phyloP scores from a whole-genome alignment of 2,888 invertebrate genomes.

The Parnassius mnemosyne region DNA sequence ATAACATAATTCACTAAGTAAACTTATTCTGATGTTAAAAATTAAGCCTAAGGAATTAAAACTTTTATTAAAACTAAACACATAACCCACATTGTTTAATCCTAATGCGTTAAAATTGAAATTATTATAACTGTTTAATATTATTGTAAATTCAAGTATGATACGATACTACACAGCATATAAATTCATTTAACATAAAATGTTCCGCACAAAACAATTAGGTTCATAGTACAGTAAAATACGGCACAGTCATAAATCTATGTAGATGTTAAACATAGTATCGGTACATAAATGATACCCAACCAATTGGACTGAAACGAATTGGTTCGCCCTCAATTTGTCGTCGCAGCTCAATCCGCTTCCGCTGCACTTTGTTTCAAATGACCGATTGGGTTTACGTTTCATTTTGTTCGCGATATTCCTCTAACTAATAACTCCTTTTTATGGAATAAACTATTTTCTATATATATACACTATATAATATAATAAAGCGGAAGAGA shows the following conservation, averaged over 20 bases:
- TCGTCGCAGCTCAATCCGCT: slow-evolving; percentile 60
- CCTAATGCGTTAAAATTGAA: too few species aligned
- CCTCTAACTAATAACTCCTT: slow-evolving; percentile 21
- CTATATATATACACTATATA: too few species aligned
- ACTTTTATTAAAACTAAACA: too few species aligned
- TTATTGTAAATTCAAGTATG: too few species aligned
- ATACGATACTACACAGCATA: too few species aligned
- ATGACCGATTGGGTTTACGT: slow-evolving; percentile 43
- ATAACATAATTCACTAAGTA: too few species aligned
- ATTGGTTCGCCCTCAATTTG: slow-evolving; percentile 78
- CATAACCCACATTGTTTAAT: too few species aligned
- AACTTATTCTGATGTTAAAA: too few species aligned
- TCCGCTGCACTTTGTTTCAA: slow-evolving; percentile 70
- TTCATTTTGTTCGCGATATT: slow-evolving; percentile 38
- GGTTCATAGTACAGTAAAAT: slow-evolving; percentile 5
- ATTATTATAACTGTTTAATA: too few species aligned
- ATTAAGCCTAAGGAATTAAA: too few species aligned
- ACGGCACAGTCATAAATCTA: background rate
- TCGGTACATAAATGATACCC: slow-evolving; percentile 74
- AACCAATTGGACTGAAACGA: slow-evolving; percentile 79
- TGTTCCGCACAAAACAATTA: background rate
- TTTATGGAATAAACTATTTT: background rate
- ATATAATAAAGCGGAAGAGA: too few species aligned
- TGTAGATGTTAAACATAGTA: slow-evolving; percentile 38
- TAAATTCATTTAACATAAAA: too few species aligned